Conservation (phyloP, 2,888 invertebrate genomes). For the Aquatica leii region DNA sequence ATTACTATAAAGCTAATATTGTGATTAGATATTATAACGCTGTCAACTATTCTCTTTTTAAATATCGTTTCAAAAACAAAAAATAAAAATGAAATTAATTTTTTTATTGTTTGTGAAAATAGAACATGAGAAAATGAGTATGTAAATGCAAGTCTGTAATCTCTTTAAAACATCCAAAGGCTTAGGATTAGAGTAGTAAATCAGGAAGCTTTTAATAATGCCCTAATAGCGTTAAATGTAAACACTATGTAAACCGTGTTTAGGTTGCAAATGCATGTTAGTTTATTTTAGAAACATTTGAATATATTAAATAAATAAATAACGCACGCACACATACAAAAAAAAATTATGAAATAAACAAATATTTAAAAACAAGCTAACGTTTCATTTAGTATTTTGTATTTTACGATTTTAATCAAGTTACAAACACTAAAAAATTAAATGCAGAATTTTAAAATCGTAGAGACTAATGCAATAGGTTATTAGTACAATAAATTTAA, state of each 20-base stretch:
- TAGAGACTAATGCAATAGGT: no score
- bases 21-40: slow-evolving; percentile 20
- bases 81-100: not conserved
- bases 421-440: no score
- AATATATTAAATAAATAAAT: no score
- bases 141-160: not conserved
- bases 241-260: slow-evolving; percentile 8
- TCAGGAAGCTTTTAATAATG: slow-evolving; percentile 42
- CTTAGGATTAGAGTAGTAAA: slow-evolving; percentile 35
- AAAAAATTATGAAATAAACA: no score
- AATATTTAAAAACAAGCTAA: no score
- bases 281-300: no score
- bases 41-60: not conserved
- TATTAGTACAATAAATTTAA: no score
- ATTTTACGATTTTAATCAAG: no score
- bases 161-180: not conserved
- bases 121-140: not conserved
- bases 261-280: not conserved
- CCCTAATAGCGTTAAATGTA: slow-evolving; percentile 24
- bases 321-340: no score
- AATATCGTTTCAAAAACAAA: not conserved
- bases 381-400: no score
- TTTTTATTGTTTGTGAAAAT: not conserved
- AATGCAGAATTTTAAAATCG: no score
- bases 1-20: slow-evolving; percentile 28